Conservation (phyloP, 2,888 invertebrate species). For the Hirtodrosophila trivittata region DNA sequence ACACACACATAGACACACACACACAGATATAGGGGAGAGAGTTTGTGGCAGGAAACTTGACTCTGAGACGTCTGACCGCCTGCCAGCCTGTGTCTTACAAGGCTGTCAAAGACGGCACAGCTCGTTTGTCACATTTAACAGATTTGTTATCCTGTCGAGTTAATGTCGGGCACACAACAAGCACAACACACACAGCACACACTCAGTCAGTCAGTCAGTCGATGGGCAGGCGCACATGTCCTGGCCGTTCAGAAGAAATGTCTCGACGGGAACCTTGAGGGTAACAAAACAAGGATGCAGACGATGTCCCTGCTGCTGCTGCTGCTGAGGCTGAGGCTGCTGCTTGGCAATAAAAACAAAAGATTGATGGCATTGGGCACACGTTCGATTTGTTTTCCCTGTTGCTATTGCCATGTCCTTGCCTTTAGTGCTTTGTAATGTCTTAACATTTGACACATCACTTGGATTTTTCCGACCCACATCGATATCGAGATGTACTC, state of each 20-base stretch:
- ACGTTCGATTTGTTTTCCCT: conserved; percentile 81
- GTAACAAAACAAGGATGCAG: conserved; percentile 7
- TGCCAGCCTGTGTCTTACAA: conserved; percentile 29
- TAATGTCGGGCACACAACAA: conserved; percentile 80
- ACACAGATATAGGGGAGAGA: conserved; percentile 19
- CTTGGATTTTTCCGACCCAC: conserved; percentile 68
- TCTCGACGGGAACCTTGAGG: conserved; percentile 60
- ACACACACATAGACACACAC: conserved; percentile 20
- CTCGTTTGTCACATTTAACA: conserved; percentile 83
- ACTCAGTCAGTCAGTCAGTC: conserved; percentile 27
- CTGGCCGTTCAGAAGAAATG: conserved; percentile 65
- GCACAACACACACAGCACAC: conserved; percentile 31
- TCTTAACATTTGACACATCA: conserved; percentile 83
- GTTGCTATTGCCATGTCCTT: conserved; percentile 71
- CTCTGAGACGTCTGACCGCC: conserved; percentile 42
- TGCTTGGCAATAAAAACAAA: conserved; percentile 78
- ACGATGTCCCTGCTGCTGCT: too few relatives aligned
- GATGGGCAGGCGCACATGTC: conserved; percentile 29
- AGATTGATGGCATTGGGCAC: conserved; percentile 80
- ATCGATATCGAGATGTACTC: conserved; percentile 54
- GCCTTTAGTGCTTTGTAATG: conserved; percentile 80
- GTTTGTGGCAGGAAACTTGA: conserved; percentile 60
- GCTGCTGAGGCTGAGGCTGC: too few relatives aligned
- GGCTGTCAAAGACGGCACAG: conserved; percentile 71
- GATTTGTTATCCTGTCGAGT: conserved; percentile 84